Base-by-base conservation (phyloP, 2,888 invertebrate genomes). In the Hesperia comma region DNA sequence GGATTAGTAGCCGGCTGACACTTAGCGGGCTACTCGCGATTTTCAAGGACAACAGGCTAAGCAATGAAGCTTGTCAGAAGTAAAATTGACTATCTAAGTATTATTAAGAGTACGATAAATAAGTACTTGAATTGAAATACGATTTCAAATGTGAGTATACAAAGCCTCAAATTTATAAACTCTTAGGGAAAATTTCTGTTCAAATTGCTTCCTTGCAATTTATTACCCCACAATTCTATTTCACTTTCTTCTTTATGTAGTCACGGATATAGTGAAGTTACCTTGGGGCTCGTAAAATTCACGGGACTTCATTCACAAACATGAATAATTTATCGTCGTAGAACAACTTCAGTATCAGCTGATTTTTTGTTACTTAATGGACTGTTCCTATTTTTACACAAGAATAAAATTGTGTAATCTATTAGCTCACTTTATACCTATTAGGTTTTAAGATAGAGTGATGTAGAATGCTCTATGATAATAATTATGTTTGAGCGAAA, bases 261-360 rank as follows among this genome's bases (percentile, higher is more conserved):
- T 14, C 19, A 32, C 26, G 53, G n/a, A 26, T n/a, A 12, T 49
- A 49, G 49, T 49, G 19, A 32, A 53, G 6, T 32, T 14, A 32
- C 32, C 26, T 53, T 53, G 53, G 12, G 26, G 32, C 53, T 53
- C 53, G 53, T 53, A 53, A 53, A 53, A 53, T 53, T 53, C 53
- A 26, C 53, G 53, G 53, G 7, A 15, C 53, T 32, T 53, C 32
- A 32, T 53, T 53, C 53, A 53, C 53, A 53, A 53, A 32, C 53
- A 53, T 53, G 53, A 53, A 53, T 53, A 53, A 32, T 26, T 53
- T 53, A 53, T 53, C 26, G 7, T 32, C 26, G 14, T 2, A 53
- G 21, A 19, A 53, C 26, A 32, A n/a, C 32, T 53, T 32, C 32
- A 32, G 32, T 53, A 32, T 53, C n/a, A 26, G n/a, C n/a, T n/a